phyloP scores from a whole-genome alignment of 2,888 invertebrate genomes.

The Leptinotarsa juncta region DNA sequence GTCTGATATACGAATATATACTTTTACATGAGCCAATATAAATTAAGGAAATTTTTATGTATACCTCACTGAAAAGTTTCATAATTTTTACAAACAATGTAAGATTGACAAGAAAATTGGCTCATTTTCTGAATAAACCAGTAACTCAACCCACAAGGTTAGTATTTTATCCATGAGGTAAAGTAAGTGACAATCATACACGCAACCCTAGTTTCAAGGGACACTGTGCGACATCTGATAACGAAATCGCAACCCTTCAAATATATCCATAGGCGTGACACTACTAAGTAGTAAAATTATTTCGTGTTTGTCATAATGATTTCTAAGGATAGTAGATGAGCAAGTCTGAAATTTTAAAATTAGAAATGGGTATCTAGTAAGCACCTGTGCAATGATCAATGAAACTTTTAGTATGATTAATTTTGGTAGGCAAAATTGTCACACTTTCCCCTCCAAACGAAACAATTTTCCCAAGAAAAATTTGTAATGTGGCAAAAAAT shows the following conservation, averaged over 20 bases:
- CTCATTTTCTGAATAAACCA: constrained; percentile 42
- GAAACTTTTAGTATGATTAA: no score
- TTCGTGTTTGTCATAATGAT: not conserved
- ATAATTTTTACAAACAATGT: constrained; percentile 14
- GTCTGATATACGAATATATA: no score
- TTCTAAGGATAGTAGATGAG: not conserved
- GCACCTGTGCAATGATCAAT: no score
- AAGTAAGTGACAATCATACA: constrained; percentile 48
- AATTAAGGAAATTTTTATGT: no score
- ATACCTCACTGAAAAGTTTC: not conserved
- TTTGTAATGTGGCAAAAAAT: no score
- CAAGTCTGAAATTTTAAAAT: no score
- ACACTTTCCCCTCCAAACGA: no score
- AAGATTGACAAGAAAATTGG: constrained; percentile 36
- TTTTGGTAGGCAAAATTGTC: no score
- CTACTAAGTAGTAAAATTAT: not conserved
- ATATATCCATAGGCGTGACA: constrained; percentile 22
- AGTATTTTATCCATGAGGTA: constrained; percentile 44
- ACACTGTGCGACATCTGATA: constrained; percentile 39
- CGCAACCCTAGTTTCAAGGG: constrained; percentile 48
- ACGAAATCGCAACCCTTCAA: constrained; percentile 39
- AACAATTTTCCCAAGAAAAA: no score
- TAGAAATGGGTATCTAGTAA: no score
- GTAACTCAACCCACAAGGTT: constrained; percentile 43
- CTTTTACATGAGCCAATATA: no score